phyloP scores from a whole-genome alignment of 2,888 invertebrate species.

The Ichneumoninae sp. region DNA sequence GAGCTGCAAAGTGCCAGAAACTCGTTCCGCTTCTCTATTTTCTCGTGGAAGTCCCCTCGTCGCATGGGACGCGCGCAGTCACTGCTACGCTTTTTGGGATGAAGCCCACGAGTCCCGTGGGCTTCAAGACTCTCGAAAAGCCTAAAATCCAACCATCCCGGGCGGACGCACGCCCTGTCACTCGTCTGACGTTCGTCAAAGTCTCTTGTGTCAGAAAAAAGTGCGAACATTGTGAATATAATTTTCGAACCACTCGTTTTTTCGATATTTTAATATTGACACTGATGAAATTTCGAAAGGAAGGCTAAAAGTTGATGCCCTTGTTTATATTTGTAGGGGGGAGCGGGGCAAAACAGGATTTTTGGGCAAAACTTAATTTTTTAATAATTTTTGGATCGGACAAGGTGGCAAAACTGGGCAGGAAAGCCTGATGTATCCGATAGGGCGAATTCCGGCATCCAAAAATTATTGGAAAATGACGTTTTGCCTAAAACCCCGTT shows the following conservation, averaged over 20 bases:
- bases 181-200: conserved; percentile 56
- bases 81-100: conserved; percentile 33
- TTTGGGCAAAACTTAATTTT: too few relatives aligned
- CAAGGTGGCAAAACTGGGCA: too few relatives aligned
- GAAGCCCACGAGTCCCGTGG: conserved; percentile 48
- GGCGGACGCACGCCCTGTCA: conserved; percentile 43
- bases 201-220: conserved; percentile 10
- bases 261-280: too few relatives aligned
- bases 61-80: conserved; percentile 57
- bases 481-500: too few relatives aligned
- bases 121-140: conserved; percentile 54
- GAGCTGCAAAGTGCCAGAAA: conserved; percentile 80
- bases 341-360: too few relatives aligned
- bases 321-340: too few relatives aligned
- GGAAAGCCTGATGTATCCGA: too few relatives aligned
- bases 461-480: too few relatives aligned
- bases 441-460: too few relatives aligned
- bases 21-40: conserved; percentile 70
- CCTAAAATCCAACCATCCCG: conserved; percentile 54
- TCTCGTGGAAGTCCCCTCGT: conserved; percentile 49
- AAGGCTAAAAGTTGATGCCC: neutral
- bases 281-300: neutral
- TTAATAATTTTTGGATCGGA: too few relatives aligned
- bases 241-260: too few relatives aligned
- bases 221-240: conserved; percentile 48